Conservation (phyloP, 2,113 vertebrate genomes). For the Stictonetta naevosa region DNA sequence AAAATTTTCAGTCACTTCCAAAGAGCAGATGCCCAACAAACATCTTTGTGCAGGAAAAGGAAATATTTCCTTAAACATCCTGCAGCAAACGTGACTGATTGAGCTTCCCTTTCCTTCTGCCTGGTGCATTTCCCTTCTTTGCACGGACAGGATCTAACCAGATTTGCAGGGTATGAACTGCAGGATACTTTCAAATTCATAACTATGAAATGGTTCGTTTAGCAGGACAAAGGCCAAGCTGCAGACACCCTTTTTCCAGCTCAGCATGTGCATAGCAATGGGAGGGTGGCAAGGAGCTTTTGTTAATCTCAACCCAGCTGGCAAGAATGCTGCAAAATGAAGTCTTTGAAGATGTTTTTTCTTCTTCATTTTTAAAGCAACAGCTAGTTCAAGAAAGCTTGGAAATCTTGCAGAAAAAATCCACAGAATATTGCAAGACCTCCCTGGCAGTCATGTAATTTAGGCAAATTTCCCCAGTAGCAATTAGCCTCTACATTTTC, state of each 20-base stretch:
- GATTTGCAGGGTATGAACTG: conserved; percentile 56
- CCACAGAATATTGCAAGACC: background rate
- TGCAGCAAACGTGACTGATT: conserved; percentile 64
- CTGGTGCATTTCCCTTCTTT: conserved; percentile 58
- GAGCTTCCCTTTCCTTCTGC: conserved; percentile 62
- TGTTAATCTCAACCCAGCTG: conserved; percentile 67
- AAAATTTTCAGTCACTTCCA: background rate
- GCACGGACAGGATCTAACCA: conserved; percentile 62
- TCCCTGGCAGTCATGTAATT: background rate
- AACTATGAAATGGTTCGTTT: conserved; percentile 66
- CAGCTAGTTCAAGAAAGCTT: conserved; percentile 19
- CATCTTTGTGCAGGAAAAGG: conserved; percentile 65
- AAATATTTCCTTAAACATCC: conserved; percentile 74
- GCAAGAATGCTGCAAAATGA: conserved; percentile 60
- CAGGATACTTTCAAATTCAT: conserved; percentile 66
- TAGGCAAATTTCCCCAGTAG: background rate
- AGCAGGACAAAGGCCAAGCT: conserved; percentile 68
- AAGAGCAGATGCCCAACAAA: conserved; percentile 50
- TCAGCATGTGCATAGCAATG: conserved; percentile 60
- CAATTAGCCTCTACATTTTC: background rate
- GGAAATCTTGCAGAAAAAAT: background rate
- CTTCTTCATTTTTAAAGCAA: conserved; percentile 65
- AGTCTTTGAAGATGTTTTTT: conserved; percentile 56
- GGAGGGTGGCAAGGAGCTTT: conserved; percentile 61
- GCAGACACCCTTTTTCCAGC: conserved; percentile 61